Base-by-base conservation (phyloP, 2,797 vertebrate species). In the Salmo trutta region DNA sequence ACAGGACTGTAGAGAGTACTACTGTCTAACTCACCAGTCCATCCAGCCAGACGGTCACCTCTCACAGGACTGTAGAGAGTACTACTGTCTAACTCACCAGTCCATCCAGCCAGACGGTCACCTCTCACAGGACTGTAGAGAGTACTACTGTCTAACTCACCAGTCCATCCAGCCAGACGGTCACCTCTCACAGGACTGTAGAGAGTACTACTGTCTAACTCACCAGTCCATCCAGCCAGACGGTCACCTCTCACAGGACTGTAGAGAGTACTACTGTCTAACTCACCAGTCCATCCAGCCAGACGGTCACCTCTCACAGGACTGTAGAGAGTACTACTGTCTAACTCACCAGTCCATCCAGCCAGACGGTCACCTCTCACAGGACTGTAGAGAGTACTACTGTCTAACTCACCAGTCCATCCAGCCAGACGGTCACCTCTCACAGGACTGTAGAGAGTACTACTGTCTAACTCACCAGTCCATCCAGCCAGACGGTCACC, bases 141-240 rank as follows among this genome's bases (percentile, higher is more conserved):
- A 6, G 4, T n/a, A 17, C 54, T 56, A 56, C 15, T 3, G 3
- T 17, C 29, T 41, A 47, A 75, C 91, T 94, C 93, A 99, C 98
- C 98, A 90, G 96, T 98, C 98, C 98, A 99, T 15, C 98, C 24
- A n/a, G n/a, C n/a, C n/a, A n/a, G n/a, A n/a, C n/a, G n/a, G n/a
- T n/a, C n/a, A n/a, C n/a, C n/a, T n/a, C n/a, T n/a, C n/a, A 24
- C 24, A 24, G 24, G 24, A 24, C 24, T 24, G 24, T 24, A 24
- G 24, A 24, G 24, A 24, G 24, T 24, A 24, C 24, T 24, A 24
- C 24, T 24, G 24, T 24, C 24, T 24, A 24, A 24, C 24, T 24
- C 24, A 24, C 1, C 24, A 24, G 24, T 98, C 98, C 98, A 99
- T 15, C 98, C 98, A 0, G 97, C 92, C 0, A 96, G 90, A 77